A percentile compares a stretch with the other conserved stretches of the same genome.
phyloP scores from a whole-genome alignment of 2,797 vertebrate genomes.

The Lycodopsis pacificus region DNA sequence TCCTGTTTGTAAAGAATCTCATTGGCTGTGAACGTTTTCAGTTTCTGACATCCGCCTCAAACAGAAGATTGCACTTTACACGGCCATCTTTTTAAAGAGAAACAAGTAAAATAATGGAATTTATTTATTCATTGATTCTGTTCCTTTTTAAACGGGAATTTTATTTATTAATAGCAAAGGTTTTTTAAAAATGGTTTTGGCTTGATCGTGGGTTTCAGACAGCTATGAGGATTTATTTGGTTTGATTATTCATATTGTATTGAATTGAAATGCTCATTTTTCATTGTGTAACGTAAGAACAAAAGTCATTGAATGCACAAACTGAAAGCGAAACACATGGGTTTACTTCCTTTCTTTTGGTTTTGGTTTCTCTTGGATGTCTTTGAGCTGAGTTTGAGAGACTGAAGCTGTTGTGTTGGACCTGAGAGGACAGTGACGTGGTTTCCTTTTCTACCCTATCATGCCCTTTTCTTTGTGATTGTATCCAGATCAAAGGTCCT shows the following conservation, averaged over 20 bases:
- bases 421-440: slow-evolving; percentile 60
- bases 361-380: slow-evolving; percentile 61
- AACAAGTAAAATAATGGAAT: slow-evolving; percentile 36
- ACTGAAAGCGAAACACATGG: slow-evolving; percentile 69
- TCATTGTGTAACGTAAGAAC: slow-evolving; percentile 60
- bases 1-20: slow-evolving; percentile 50
- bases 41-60: slow-evolving; percentile 73
- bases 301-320: slow-evolving; percentile 51
- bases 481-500: slow-evolving; percentile 73
- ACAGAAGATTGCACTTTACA: slow-evolving; percentile 82
- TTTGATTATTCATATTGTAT: slow-evolving; percentile 65
- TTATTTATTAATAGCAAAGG: slow-evolving; percentile 79
- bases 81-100: slow-evolving; percentile 59
- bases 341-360: slow-evolving; percentile 56
- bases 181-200: slow-evolving; percentile 58
- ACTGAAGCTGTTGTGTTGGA: slow-evolving; percentile 60
- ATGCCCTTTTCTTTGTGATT: slow-evolving; percentile 75
- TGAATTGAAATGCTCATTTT: slow-evolving; percentile 60
- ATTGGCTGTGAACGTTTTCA: slow-evolving; percentile 50
- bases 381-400: slow-evolving; percentile 53
- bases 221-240: slow-evolving; percentile 41
- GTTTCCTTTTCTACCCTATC: slow-evolving; percentile 63
- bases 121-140: slow-evolving; percentile 77
- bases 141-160: slow-evolving; percentile 72
- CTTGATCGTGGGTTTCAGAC: slow-evolving; percentile 55